These are phyloP conservation scores for Bombus sylvicola DNA, from an alignment of 1,140 invertebrate genomes.

Conservation along the genomic window DNA sequence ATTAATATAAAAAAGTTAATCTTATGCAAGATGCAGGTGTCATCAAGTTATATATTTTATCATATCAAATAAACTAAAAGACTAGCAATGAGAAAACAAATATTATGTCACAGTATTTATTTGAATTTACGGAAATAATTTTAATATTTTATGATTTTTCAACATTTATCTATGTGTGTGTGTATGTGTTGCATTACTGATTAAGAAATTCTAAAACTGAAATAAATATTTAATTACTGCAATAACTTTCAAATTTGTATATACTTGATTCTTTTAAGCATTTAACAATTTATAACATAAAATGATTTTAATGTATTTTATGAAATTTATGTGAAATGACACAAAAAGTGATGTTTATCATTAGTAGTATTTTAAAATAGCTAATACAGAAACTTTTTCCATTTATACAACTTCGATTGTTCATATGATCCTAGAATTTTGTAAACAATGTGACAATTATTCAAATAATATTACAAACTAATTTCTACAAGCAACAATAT, in stretches of 20 bases:
- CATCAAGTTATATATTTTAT: conserved; percentile 22
- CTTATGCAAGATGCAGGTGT: conserved; percentile 24
- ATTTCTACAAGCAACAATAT: conserved; percentile 61
- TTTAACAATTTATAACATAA: conserved; percentile 17
- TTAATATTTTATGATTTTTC: conserved; percentile 25
- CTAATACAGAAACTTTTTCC: conserved; percentile 11
- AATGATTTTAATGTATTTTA: background rate
- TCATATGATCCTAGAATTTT: conserved; percentile 13
- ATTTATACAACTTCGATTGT: conserved; percentile 23
- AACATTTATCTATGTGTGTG: conserved; percentile 11
- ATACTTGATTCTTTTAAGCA: conserved; percentile 10
- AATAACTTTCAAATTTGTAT: conserved; percentile 14
- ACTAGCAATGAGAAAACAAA: conserved; percentile 60
- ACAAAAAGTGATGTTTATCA: conserved; percentile 17
- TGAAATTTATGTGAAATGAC: conserved; percentile 18
- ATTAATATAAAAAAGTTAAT: conserved; percentile 39
- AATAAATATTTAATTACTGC: conserved; percentile 18
- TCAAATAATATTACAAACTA: conserved; percentile 42
- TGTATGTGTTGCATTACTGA: background rate
- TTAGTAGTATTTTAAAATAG: conserved; percentile 19
- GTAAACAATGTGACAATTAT: conserved; percentile 48
- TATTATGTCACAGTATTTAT: conserved; percentile 60
- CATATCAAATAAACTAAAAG: conserved; percentile 40
- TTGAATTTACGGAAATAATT: conserved; percentile 50
- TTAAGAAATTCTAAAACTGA: conserved; percentile 14